These are phyloP conservation scores for Clarias pachynema DNA, from an alignment of 2,797 vertebrate genomes.

Conservation along the genomic window DNA sequence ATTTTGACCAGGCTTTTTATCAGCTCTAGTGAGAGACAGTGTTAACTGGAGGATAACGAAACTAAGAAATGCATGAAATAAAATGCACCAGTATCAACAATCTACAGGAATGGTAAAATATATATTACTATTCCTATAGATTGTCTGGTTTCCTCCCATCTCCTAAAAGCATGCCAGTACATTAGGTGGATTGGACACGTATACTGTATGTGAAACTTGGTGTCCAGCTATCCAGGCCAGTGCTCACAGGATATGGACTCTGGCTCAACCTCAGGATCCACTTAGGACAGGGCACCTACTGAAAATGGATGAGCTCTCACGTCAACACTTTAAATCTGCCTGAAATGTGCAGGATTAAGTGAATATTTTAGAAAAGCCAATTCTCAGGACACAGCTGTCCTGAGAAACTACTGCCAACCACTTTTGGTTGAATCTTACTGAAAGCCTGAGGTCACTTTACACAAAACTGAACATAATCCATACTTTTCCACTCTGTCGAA, in stretches of 20 bases:
- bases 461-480: not conserved
- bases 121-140: too few relatives aligned
- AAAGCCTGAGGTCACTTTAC: not conserved
- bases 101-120: not conserved
- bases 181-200: too few relatives aligned
- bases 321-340: slow-evolving; percentile 47
- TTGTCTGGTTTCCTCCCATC: not conserved
- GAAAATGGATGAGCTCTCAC: slow-evolving; percentile 29
- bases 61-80: slow-evolving; percentile 10
- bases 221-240: not conserved
- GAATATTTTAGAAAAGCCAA: slow-evolving; percentile 2
- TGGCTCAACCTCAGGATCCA: not conserved
- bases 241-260: not conserved
- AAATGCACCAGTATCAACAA: not conserved
- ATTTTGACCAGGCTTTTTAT: slow-evolving; percentile 28
- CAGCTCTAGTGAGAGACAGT: slow-evolving; percentile 1
- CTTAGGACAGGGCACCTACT: not conserved
- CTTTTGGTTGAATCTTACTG: not conserved
- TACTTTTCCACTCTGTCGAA: too few relatives aligned
- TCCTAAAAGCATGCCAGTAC: not conserved
- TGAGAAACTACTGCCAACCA: not conserved
- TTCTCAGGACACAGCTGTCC: not conserved
- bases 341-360: slow-evolving; percentile 65
- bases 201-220: not conserved
- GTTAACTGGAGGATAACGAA: slow-evolving; percentile 36